phyloP scores from a whole-genome alignment of 2,113 vertebrate genomes.

The Charina bottae region DNA sequence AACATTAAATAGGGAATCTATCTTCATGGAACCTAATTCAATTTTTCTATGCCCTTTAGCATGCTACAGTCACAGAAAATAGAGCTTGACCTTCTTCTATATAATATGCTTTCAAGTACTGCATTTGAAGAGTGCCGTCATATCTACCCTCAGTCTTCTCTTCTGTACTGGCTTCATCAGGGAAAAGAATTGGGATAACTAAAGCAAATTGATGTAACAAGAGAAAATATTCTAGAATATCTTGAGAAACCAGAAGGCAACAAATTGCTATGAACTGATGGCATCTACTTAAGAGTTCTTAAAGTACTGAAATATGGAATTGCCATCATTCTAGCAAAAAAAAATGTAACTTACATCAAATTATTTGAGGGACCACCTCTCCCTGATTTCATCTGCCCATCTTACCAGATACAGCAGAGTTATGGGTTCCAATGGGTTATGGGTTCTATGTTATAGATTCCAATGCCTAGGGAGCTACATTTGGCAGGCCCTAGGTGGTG shows the following conservation, averaged over 20 bases:
- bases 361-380: too few species aligned
- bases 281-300: too few species aligned
- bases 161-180: background rate
- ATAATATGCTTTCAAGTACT: background rate
- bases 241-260: background rate
- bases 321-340: too few species aligned
- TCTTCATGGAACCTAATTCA: background rate
- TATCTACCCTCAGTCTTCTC: background rate
- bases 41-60: background rate
- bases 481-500: too few species aligned
- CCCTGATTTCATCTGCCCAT: too few species aligned
- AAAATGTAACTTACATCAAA: too few species aligned
- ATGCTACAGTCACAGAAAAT: background rate
- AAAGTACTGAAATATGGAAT: too few species aligned
- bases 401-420: too few species aligned
- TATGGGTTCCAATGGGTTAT: too few species aligned
- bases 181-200: background rate
- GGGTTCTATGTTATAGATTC: too few species aligned
- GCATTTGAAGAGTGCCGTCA: background rate
- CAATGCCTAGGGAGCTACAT: too few species aligned
- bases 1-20: background rate
- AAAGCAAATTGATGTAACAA: background rate
- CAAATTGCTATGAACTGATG: background rate
- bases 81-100: background rate
- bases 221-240: background rate